Conservation (phyloP, 2,113 vertebrate genomes). For the Vimba vimba region DNA sequence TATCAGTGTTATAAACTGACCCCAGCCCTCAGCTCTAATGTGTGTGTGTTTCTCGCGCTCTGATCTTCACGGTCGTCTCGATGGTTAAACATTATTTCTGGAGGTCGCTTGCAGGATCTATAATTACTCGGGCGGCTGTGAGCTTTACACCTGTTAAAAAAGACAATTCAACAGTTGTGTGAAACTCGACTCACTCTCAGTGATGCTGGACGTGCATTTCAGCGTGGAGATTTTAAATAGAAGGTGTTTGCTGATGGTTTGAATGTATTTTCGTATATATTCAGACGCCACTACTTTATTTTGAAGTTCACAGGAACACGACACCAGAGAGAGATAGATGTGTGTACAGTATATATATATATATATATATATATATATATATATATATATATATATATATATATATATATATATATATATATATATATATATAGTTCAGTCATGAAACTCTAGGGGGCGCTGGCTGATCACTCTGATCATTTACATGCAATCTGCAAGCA, state of each 20-base stretch:
- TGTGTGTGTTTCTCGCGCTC: not conserved
- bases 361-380: too few relatives aligned
- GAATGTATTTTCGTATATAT: not conserved
- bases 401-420: not conserved
- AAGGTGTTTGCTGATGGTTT: not conserved
- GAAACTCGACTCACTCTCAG: not conserved
- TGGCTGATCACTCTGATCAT: too few relatives aligned
- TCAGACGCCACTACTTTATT: not conserved
- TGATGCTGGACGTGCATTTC: not conserved
- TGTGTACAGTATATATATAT: not conserved
- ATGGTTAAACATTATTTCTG: constrained; percentile 16
- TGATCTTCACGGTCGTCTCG: not conserved
- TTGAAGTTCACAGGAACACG: not conserved
- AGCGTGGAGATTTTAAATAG: not conserved
- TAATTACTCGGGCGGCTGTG: not conserved
- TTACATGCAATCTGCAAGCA: too few relatives aligned
- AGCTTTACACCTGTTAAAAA: constrained; percentile 35
- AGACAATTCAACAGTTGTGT: constrained; percentile 33
- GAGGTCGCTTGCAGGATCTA: constrained; percentile 27
- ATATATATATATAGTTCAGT: too few relatives aligned
- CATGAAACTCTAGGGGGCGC: too few relatives aligned
- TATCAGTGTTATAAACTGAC: too few relatives aligned
- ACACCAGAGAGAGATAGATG: not conserved
- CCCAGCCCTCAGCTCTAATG: not conserved
- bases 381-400: too few relatives aligned